Conservation (phyloP, 2,113 vertebrate species). For the Barnardius zonarius region DNA sequence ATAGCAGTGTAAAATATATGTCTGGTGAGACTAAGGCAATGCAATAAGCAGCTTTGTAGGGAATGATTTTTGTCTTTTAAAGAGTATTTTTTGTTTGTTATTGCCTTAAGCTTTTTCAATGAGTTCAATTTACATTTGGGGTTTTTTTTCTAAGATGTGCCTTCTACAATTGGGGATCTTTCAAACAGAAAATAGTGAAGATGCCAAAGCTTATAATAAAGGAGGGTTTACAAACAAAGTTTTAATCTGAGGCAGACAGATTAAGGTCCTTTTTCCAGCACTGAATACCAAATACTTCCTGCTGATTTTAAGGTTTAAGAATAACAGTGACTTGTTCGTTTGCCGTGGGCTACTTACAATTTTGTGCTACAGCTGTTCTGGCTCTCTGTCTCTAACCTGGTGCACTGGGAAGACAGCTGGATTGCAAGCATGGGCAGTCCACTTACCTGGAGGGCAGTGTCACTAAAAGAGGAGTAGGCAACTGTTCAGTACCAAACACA, state of each 20-base stretch:
- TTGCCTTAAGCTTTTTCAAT: not conserved
- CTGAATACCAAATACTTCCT: not conserved
- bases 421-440: rapidly evolving
- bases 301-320: not conserved
- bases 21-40: not conserved
- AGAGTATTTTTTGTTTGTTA: not conserved
- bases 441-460: not conserved
- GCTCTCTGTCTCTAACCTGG: not conserved
- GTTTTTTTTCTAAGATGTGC: not conserved
- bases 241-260: not conserved
- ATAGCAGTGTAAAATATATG: not conserved
- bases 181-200: not conserved
- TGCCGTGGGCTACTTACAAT: not conserved
- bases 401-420: not conserved
- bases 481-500: not conserved
- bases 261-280: not conserved
- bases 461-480: not conserved
- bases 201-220: not conserved
- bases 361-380: not conserved
- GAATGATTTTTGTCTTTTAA: not conserved
- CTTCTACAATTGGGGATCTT: not conserved
- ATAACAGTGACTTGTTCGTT: not conserved
- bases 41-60: not conserved
- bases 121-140: not conserved
- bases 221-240: not conserved